Conservation (phyloP, 1,140 invertebrate species). For the Ostrea denselamellosa region DNA sequence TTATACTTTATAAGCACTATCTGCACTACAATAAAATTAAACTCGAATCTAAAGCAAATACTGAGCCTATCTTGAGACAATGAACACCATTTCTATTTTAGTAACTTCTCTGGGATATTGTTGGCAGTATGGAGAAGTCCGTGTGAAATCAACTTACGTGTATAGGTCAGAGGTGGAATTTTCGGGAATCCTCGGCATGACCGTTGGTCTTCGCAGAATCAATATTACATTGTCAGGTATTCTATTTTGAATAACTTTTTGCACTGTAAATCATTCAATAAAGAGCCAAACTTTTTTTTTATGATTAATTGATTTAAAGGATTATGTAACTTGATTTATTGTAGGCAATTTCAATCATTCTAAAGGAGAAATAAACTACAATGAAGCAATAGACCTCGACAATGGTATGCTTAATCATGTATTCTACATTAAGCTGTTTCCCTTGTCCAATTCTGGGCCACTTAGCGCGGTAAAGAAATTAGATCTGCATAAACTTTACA, state of each 20-base stretch:
- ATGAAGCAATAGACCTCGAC: constrained; percentile 60
- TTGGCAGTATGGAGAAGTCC: constrained; percentile 93
- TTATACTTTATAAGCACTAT: too few relatives aligned
- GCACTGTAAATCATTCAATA: background rate
- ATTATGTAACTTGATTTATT: background rate
- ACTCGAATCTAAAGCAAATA: background rate
- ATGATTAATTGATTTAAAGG: background rate
- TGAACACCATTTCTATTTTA: constrained; percentile 81
- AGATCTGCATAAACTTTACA: background rate
- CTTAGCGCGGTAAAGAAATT: too few relatives aligned
- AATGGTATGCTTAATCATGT: constrained; percentile 56
- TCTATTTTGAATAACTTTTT: background rate
- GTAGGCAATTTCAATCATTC: constrained; percentile 60
- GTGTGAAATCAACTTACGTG: constrained; percentile 87
- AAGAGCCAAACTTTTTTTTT: background rate
- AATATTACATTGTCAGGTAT: constrained; percentile 95
- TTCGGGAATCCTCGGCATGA: constrained; percentile 90
- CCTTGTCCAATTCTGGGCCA: too few relatives aligned
- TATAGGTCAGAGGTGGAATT: constrained; percentile 94
- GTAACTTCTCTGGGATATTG: constrained; percentile 93
- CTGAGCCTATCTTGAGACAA: background rate
- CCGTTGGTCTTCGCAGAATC: constrained; percentile 94
- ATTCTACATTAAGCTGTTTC: too few relatives aligned
- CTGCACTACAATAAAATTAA: too few relatives aligned
- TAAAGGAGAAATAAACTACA: constrained; percentile 62